phyloP scores from a whole-genome alignment of 2,888 invertebrate species.

The Hirudinaria manillensis region DNA sequence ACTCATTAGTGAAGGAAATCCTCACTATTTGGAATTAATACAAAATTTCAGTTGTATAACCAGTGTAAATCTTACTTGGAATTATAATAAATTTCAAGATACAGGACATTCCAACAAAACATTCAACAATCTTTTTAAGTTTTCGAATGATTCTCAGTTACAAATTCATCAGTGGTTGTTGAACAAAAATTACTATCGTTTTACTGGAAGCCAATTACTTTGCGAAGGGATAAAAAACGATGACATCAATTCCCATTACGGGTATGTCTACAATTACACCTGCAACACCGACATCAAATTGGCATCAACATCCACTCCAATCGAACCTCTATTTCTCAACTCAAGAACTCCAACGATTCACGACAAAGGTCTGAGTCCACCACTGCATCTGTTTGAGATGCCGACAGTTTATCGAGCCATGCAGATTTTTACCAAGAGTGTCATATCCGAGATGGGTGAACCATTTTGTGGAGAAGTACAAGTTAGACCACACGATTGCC shows the following conservation, averaged over 20 bases:
- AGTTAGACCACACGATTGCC: neutral
- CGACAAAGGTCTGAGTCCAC: neutral
- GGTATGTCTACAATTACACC: conserved; percentile 9
- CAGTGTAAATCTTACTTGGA: too few relatives aligned
- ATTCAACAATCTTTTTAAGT: too few relatives aligned
- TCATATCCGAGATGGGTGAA: neutral
- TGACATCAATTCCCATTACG: neutral
- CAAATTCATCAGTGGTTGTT: too few relatives aligned
- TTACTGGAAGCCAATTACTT: neutral
- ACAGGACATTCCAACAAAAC: too few relatives aligned
- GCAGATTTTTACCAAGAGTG: neutral
- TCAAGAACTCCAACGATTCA: neutral
- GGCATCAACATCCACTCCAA: neutral
- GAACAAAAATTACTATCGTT: neutral
- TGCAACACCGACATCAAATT: conserved; percentile 2
- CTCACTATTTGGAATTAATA: too few relatives aligned
- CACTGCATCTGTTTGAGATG: neutral
- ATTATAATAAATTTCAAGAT: too few relatives aligned
- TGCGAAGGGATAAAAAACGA: neutral
- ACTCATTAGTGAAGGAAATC: too few relatives aligned
- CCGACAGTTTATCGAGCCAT: neutral
- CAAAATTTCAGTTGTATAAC: too few relatives aligned
- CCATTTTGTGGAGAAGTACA: neutral
- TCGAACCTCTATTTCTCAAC: neutral
- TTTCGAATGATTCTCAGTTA: too few relatives aligned